Base-by-base conservation (phyloP, 2,888 invertebrate genomes). In the Ferrisia virgata region DNA sequence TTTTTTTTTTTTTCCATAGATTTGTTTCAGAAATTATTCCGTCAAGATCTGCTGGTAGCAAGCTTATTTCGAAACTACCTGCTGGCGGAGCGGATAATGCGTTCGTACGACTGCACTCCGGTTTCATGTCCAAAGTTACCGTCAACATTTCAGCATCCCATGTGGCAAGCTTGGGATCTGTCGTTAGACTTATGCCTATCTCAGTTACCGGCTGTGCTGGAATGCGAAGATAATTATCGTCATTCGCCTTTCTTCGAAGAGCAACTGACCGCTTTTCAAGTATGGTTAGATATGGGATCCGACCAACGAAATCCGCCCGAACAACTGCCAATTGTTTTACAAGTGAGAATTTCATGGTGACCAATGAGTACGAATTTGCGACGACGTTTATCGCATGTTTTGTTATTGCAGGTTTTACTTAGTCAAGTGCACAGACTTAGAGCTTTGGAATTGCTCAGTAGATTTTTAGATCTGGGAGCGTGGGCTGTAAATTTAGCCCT, bases 41-140 rank as follows among this genome's bases (percentile, higher is more conserved):
- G 99, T 31, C 98, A 99, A 89, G 99, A 99, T 89, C 91, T 99
- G 86, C 91, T 99, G 84, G 98, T 99, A n/a, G 99, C 99, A 85
- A 97, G 97, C 88, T 91, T 99, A 84, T 99, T 99, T 90, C 92
- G 99, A 64, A 99, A 99, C 91, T 99, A 96, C 89, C 91, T 99
- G 87, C 91, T 99, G 85, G 99, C 99, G 0, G 98, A 99, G 88
- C 91, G 99, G 86, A 96, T 99, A 86, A 93, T 99, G 91, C 92
- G 96, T 82, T 96, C 96, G 33, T 98, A 98, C 90, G 98, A 98
- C 90, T 99, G 99, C 89, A 95, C 95, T 84, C 99, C 99, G n/a
- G 94, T 98, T 78, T 97, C 97, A 76, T 92, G 92, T 87, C 99
- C 99, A 0, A 92, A 93, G 86, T 90, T 99, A 87, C 99, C 99